A percentile compares a stretch with the other conserved stretches of the same genome.
phyloP scores from a whole-genome alignment of 2,888 invertebrate species.

The Lasioglossum calceatum region DNA sequence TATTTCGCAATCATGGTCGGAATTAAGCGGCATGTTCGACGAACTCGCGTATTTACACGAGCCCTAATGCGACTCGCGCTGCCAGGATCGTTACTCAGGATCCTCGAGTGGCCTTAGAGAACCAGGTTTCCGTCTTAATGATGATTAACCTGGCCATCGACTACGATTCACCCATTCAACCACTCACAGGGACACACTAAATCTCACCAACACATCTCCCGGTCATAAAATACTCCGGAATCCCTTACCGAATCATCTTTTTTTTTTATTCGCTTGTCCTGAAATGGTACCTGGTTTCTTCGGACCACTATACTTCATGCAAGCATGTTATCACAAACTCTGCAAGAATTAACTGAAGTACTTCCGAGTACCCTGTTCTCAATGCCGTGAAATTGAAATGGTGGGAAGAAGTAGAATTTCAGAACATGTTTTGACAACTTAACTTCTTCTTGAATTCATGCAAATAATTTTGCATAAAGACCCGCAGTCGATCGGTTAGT shows the following conservation, averaged over 20 bases:
- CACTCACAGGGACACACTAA: slow-evolving; percentile 61
- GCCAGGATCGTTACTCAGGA: slow-evolving; percentile 73
- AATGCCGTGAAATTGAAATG: background rate
- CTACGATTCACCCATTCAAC: slow-evolving; percentile 57
- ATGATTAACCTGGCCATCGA: slow-evolving; percentile 75
- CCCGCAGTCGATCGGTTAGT: background rate
- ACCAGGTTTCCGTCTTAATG: slow-evolving; percentile 72
- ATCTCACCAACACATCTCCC: slow-evolving; percentile 32
- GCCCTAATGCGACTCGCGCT: slow-evolving; percentile 65
- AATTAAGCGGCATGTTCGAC: slow-evolving; percentile 60
- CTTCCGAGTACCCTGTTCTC: background rate
- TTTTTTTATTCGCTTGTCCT: background rate
- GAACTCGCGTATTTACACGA: slow-evolving; percentile 66
- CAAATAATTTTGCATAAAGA: background rate
- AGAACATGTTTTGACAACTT: background rate
- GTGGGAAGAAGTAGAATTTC: background rate
- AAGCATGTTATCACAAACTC: background rate
- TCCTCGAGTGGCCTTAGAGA: slow-evolving; percentile 64
- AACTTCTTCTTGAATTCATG: background rate
- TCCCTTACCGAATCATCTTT: slow-evolving; percentile 35
- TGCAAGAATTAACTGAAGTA: background rate
- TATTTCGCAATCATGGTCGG: slow-evolving; percentile 57
- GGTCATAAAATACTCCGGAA: slow-evolving; percentile 58
- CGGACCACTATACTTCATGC: background rate
- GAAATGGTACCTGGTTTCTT: background rate